These are phyloP conservation scores for Brevipalpus yothersi DNA, from an alignment of 1,140 invertebrate species.

Conservation along the genomic window DNA sequence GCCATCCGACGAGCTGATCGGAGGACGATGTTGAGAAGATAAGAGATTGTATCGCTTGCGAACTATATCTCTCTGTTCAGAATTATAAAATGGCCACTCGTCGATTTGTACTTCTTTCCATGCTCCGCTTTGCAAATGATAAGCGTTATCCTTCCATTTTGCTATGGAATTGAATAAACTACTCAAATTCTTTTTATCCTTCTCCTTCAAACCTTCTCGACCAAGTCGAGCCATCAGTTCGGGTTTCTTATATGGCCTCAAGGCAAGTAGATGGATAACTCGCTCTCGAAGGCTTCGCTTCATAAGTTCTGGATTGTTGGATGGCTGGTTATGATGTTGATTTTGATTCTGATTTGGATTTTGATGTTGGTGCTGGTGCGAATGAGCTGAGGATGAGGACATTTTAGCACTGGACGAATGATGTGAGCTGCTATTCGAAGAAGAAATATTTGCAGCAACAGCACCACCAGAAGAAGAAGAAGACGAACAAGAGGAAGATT, in stretches of 20 bases:
- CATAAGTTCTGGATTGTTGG: background rate
- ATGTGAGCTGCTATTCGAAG: background rate
- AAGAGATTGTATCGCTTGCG: slow-evolving; percentile 30
- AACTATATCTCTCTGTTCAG: slow-evolving; percentile 56
- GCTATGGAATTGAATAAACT: slow-evolving; percentile 51
- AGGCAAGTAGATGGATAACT: slow-evolving; percentile 68
- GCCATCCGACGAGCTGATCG: background rate
- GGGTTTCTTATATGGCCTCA: slow-evolving; percentile 73
- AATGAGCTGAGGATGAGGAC: background rate
- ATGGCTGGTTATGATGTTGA: background rate
- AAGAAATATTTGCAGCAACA: background rate
- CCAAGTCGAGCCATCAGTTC: slow-evolving; percentile 52
- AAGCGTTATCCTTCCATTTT: slow-evolving; percentile 55
- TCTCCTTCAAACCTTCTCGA: slow-evolving; percentile 63
- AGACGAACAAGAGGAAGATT: background rate
- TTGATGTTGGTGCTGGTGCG: background rate
- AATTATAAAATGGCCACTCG: slow-evolving; percentile 65
- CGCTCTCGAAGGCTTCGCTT: slow-evolving; percentile 32
- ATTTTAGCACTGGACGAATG: background rate
- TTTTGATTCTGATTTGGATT: background rate
- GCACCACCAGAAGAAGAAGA: too few species aligned
- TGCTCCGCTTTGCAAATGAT: slow-evolving; percentile 49
- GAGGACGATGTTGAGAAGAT: background rate
- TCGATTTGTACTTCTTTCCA: slow-evolving; percentile 82
- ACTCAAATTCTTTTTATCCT: slow-evolving; percentile 43